Evolutionary conservation across 2,797 vertebrate genomes (phyloP).

Genomic region (Alcedo quadribrachys): DNA sequence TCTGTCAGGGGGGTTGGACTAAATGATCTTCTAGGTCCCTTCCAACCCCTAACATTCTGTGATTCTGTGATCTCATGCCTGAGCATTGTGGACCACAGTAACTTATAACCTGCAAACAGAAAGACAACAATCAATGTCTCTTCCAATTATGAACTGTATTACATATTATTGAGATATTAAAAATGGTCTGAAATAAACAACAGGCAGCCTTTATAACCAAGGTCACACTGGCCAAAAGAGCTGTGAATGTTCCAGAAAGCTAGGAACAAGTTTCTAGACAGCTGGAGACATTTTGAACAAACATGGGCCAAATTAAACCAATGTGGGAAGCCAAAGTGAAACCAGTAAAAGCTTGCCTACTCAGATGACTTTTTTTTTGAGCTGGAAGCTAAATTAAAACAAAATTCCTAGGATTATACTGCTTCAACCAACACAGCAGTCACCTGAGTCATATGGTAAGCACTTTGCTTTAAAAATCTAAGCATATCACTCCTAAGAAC

Average conservation of each 20-base stretch:
- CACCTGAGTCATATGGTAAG: conserved; percentile 49
- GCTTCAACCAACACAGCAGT: background rate
- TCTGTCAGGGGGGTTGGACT: too few relatives aligned
- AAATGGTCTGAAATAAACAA: conserved; percentile 45
- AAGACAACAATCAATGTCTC: conserved; percentile 6
- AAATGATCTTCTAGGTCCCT: too few relatives aligned
- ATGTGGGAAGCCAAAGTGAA: conserved; percentile 62
- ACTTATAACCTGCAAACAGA: background rate
- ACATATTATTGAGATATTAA: conserved; percentile 26
- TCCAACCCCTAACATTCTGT: too few relatives aligned
- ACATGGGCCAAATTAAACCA: conserved; percentile 65
- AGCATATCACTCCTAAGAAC: background rate
- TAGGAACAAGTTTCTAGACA: conserved; percentile 70
- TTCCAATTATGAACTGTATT: conserved; percentile 21
- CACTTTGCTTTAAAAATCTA: conserved; percentile 16
- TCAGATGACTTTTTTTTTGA: conserved; percentile 65
- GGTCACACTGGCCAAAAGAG: conserved; percentile 55
- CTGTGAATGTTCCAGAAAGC: conserved; percentile 42
- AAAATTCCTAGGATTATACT: conserved; percentile 51
- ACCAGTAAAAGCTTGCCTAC: conserved; percentile 65
- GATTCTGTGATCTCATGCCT: background rate
- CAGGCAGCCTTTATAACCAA: conserved; percentile 42
- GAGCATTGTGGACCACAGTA: conserved; percentile 12
- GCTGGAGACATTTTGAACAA: conserved; percentile 68
- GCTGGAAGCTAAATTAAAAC: conserved; percentile 47